Percentiles rank a stretch among this genome's conserved stretches.
Evolutionary conservation across 2,797 vertebrate species (phyloP).

Genomic region (Loris lydekkerianus): DNA sequence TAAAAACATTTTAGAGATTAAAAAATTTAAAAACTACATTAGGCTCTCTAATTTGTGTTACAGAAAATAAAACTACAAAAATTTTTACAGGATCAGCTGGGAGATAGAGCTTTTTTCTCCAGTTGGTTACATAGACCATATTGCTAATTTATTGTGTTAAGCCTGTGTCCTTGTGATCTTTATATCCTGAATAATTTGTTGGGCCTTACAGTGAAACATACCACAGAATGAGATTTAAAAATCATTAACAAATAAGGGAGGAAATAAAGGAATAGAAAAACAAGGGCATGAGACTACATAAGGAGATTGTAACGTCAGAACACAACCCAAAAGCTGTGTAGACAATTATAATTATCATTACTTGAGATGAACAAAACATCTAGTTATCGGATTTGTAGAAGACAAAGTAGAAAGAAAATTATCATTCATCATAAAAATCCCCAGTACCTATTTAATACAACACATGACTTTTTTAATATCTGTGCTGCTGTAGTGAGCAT

Average conservation of each 20-base stretch:
- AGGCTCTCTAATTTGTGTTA: not conserved
- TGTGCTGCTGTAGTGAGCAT: too few relatives aligned
- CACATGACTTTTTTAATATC: not conserved
- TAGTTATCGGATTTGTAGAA: not conserved
- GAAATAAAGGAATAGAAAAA: not conserved
- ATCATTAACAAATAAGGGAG: not conserved
- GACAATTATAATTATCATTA: not conserved
- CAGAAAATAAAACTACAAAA: not conserved
- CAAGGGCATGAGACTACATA: not conserved
- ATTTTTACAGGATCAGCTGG: not conserved
- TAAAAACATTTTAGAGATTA: constrained; percentile 17
- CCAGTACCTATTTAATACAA: not conserved
- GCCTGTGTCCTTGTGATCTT: not conserved
- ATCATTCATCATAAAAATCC: not conserved
- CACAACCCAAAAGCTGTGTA: not conserved
- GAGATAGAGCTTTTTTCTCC: not conserved
- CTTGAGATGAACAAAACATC: not conserved
- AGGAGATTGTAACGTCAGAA: not conserved
- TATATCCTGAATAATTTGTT: not conserved
- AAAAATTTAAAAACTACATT: not conserved
- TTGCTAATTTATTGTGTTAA: not conserved
- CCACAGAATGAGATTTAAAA: not conserved
- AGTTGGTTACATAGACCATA: not conserved
- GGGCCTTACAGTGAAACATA: not conserved
- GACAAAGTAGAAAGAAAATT: not conserved